Evolutionary conservation across 2,797 vertebrate species (phyloP).

Genomic region (Sebastes glaucus): DNA sequence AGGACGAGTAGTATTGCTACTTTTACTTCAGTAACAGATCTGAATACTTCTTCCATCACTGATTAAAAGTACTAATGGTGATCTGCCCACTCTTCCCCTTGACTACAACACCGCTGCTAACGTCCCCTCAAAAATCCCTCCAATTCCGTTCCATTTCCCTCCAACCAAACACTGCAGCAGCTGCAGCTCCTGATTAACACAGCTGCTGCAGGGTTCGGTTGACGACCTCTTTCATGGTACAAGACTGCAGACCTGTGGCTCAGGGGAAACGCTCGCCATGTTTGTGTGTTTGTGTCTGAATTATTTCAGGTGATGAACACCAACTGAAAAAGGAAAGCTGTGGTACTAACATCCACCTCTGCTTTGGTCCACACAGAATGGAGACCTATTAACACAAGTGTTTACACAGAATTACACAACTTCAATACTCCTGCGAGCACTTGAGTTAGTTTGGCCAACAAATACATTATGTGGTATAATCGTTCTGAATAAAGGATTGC

Average conservation of each 20-base stretch:
- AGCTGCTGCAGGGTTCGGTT: constrained; percentile 14
- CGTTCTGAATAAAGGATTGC: background rate
- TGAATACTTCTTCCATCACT: background rate
- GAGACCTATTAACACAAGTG: background rate
- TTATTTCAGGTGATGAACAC: background rate
- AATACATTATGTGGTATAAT: background rate
- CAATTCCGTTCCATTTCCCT: constrained; percentile 5
- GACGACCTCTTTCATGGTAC: background rate
- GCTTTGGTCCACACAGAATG: background rate
- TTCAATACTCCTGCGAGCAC: background rate
- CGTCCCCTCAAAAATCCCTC: background rate
- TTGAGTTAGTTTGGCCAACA: background rate
- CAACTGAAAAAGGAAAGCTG: background rate
- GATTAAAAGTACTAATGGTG: background rate
- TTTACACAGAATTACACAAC: background rate
- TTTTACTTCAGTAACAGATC: background rate
- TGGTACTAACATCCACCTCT: background rate
- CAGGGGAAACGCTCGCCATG: background rate
- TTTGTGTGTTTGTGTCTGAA: background rate
- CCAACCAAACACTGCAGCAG: constrained; percentile 4
- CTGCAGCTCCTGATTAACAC: constrained; percentile 22
- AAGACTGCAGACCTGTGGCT: background rate
- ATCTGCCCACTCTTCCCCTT: background rate
- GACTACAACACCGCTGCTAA: background rate
- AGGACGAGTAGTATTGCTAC: background rate